A percentile compares a stretch with the other conserved stretches of the same genome.
phyloP scores from a whole-genome alignment of 1,140 invertebrate species.

The Hyles euphorbiae region DNA sequence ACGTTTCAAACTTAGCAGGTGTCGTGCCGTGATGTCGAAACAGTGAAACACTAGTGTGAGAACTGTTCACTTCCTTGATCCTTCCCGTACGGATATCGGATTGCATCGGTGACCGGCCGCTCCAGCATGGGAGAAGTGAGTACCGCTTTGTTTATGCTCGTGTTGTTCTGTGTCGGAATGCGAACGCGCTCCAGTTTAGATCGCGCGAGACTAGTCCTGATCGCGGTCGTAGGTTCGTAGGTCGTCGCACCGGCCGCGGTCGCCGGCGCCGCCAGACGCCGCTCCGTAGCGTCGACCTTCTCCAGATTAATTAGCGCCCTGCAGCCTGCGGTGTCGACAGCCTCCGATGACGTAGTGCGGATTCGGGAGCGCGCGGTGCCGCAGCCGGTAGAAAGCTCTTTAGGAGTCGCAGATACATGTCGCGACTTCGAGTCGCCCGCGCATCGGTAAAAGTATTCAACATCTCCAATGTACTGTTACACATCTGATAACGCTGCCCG shows the following conservation, averaged over 20 bases:
- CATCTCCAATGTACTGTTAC: constrained; percentile 47
- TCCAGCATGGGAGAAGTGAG: constrained; percentile 65
- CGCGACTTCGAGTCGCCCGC: constrained; percentile 14
- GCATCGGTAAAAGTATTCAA: constrained; percentile 26
- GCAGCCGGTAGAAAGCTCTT: constrained; percentile 44
- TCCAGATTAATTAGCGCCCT: constrained; percentile 29
- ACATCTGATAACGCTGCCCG: constrained; percentile 41
- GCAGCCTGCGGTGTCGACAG: constrained; percentile 15
- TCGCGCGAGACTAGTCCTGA: constrained; percentile 33
- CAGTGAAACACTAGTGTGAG: constrained; percentile 44
- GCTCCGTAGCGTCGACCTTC: constrained; percentile 1
- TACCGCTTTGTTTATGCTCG: constrained; percentile 31
- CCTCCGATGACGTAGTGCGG: constrained; percentile 29
- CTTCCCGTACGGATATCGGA: constrained; percentile 36
- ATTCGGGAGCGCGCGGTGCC: constrained; percentile 38
- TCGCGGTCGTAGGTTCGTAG: constrained; percentile 53
- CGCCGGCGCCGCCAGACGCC: constrained; percentile 18
- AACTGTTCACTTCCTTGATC: constrained; percentile 37
- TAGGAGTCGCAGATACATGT: constrained; percentile 21
- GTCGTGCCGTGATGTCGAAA: constrained; percentile 57
- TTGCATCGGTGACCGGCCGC: constrained; percentile 21
- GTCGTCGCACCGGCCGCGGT: constrained; percentile 40
- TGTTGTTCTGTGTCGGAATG: constrained; percentile 27
- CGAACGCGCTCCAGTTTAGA: constrained; percentile 44
- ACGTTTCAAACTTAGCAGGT: constrained; percentile 41